Evolutionary conservation across 2,888 invertebrate genomes (phyloP).

Genomic region (Coelopa pilipes): DNA sequence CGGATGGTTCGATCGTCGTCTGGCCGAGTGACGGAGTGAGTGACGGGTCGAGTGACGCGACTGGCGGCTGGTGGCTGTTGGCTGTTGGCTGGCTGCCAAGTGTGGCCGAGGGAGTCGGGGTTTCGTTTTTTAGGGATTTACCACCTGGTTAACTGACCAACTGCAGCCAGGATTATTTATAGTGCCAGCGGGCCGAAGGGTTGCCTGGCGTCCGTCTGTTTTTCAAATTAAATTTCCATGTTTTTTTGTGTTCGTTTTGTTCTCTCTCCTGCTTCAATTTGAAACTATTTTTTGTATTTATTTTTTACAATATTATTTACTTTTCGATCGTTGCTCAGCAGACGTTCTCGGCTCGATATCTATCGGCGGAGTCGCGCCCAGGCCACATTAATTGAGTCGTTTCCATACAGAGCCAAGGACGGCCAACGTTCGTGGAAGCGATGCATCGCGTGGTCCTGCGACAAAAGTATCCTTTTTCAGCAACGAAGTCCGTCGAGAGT

Average conservation of each 20-base stretch:
- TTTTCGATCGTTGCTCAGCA: background rate
- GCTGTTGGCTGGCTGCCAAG: slow-evolving; percentile 17
- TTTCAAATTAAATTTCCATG: slow-evolving; percentile 20
- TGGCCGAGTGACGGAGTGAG: slow-evolving; percentile 14
- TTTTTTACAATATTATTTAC: no score
- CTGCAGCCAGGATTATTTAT: slow-evolving; percentile 37
- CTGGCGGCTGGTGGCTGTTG: no score
- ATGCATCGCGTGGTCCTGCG: no score
- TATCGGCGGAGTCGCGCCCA: no score
- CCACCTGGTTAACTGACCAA: slow-evolving; percentile 35
- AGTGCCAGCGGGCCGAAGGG: slow-evolving; percentile 14
- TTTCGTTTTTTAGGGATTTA: slow-evolving; percentile 36
- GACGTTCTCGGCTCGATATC: background rate
- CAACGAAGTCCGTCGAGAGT: background rate
- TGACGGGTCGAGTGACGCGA: background rate
- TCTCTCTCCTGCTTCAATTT: no score
- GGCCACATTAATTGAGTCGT: slow-evolving; percentile 10
- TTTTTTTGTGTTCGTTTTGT: background rate
- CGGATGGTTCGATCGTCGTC: background rate
- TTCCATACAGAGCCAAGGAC: background rate
- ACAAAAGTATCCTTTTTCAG: background rate
- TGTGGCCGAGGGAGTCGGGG: slow-evolving; percentile 15
- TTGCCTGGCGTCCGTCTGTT: slow-evolving; percentile 17
- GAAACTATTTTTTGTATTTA: no score
- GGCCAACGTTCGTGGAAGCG: no score